phyloP scores from a whole-genome alignment of 2,888 invertebrate genomes.

The Tillus elongatus region DNA sequence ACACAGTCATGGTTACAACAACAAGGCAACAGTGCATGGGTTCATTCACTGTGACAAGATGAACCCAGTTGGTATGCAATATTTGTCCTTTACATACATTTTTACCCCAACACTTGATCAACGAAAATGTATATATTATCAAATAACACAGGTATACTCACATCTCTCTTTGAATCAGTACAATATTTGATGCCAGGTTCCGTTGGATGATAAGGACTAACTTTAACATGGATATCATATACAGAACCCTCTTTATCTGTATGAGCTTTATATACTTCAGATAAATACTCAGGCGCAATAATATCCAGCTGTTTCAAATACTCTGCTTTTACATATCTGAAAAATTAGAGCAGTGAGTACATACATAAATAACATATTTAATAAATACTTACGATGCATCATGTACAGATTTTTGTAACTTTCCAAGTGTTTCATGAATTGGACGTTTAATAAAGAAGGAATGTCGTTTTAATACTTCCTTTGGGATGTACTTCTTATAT shows the following conservation, averaged over 20 bases:
- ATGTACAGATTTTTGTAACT: conserved; percentile 50
- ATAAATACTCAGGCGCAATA: conserved; percentile 74
- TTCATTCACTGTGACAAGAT: no score
- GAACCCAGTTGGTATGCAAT: no score
- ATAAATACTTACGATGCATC: conserved; percentile 56
- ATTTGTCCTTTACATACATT: no score
- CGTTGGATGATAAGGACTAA: conserved; percentile 55
- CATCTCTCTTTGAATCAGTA: conserved; percentile 53
- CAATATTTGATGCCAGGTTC: conserved; percentile 60
- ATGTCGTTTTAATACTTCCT: conserved; percentile 65
- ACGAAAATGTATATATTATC: no score
- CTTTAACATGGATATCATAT: conserved; percentile 54
- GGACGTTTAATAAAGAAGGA: conserved; percentile 67
- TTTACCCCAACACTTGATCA: no score
- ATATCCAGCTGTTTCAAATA: conserved; percentile 72
- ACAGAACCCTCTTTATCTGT: conserved; percentile 61
- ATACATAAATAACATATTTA: not conserved
- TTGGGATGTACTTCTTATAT: conserved; percentile 76
- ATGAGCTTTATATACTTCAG: conserved; percentile 62
- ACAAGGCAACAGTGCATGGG: no score
- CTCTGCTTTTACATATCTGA: conserved; percentile 61
- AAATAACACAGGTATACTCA: no score
- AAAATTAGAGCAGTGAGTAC: conserved; percentile 16
- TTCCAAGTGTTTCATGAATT: conserved; percentile 56
- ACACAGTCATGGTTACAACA: no score